phyloP scores from a whole-genome alignment of 1,140 invertebrate genomes.

The Leptoteleia sp. region DNA sequence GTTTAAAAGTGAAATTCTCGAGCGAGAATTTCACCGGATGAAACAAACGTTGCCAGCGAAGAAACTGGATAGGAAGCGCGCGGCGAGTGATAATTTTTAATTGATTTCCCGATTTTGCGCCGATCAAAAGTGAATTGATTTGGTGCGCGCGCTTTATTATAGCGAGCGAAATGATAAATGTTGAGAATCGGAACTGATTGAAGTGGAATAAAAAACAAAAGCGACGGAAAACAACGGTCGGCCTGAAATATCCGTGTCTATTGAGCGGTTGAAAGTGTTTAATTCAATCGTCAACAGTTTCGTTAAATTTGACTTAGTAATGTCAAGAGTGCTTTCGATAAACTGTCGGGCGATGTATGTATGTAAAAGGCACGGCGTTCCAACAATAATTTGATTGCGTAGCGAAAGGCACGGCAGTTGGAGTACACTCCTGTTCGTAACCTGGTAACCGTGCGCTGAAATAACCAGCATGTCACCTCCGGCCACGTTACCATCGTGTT shows the following conservation, averaged over 20 bases:
- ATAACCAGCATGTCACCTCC: slow-evolving; percentile 58
- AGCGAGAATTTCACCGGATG: no score
- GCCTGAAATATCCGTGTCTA: slow-evolving; percentile 35
- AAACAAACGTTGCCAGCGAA: no score
- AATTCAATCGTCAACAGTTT: slow-evolving; percentile 55
- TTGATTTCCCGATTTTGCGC: no score
- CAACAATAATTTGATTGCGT: slow-evolving; percentile 63
- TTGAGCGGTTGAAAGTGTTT: slow-evolving; percentile 36
- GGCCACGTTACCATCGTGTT: slow-evolving; percentile 54
- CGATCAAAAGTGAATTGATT: no score
- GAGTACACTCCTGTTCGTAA: slow-evolving; percentile 59
- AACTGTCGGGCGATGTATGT: slow-evolving; percentile 49
- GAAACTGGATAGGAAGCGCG: no score
- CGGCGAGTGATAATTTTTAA: no score
- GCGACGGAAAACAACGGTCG: slow-evolving; percentile 11
- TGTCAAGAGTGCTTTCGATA: slow-evolving; percentile 62
- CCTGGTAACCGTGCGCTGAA: slow-evolving; percentile 55
- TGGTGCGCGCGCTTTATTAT: no score
- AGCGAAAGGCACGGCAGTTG: slow-evolving; percentile 51
- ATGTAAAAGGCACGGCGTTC: slow-evolving; percentile 56
- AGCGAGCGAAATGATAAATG: neutral
- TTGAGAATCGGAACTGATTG: slow-evolving; percentile 12
- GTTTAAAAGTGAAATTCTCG: no score
- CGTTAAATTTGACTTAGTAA: slow-evolving; percentile 63
- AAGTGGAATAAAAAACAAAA: slow-evolving; percentile 12